phyloP scores from a whole-genome alignment of 2,113 vertebrate genomes.

The Cervus canadensis region DNA sequence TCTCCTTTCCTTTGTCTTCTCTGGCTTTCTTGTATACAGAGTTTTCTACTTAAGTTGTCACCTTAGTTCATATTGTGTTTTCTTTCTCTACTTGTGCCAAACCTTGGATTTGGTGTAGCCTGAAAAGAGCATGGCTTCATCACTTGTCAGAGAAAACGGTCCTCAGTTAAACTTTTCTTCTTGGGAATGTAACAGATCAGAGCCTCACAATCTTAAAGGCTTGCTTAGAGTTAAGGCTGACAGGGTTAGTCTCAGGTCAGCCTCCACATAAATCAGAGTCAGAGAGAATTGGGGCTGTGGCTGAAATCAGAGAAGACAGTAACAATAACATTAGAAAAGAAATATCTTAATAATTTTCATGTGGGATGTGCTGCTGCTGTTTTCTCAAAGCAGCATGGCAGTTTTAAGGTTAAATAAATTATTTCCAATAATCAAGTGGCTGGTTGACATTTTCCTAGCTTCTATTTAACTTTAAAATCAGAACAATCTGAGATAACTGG shows the following conservation, averaged over 20 bases:
- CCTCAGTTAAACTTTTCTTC: conserved; percentile 58
- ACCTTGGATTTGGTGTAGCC: conserved; percentile 36
- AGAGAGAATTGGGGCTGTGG: conserved; percentile 9
- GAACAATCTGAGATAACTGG: conserved; percentile 68
- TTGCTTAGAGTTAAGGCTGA: conserved; percentile 66
- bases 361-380: conserved; percentile 62
- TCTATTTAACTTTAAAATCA: conserved; percentile 45
- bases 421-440: not conserved
- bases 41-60: not conserved
- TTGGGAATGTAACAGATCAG: conserved; percentile 66
- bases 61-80: conserved; percentile 8
- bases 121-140: conserved; percentile 65
- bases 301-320: conserved; percentile 52
- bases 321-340: conserved; percentile 76
- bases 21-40: not conserved
- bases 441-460: not conserved
- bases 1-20: conserved; percentile 1
- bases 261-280: conserved; percentile 70
- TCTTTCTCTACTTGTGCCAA: conserved; percentile 60
- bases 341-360: conserved; percentile 65
- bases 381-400: conserved; percentile 55
- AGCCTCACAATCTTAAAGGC: conserved; percentile 52
- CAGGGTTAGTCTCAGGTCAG: conserved; percentile 73
- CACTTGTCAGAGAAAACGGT: conserved; percentile 62
- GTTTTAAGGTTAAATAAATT: conserved; percentile 64